A percentile compares a stretch with the other conserved stretches of the same genome.
Conservation (phyloP, 2,113 vertebrate genomes). For the Microcebus murinus region DNA sequence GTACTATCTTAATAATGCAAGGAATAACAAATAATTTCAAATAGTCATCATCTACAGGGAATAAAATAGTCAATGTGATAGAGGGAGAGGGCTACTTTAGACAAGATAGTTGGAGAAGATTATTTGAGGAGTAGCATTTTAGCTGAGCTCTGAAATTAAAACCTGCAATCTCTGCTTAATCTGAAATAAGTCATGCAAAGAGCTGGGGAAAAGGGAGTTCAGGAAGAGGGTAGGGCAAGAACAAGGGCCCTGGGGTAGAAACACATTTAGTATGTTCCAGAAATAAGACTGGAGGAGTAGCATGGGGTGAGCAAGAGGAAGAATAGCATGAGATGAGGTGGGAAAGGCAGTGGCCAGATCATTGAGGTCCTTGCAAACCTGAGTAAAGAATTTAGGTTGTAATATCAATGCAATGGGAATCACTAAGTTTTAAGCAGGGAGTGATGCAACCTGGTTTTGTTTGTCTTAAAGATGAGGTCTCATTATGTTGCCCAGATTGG, state of each 20-base stretch:
- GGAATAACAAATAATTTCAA: conserved; percentile 34
- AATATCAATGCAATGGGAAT: neutral
- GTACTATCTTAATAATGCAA: neutral
- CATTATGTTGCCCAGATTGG: neutral
- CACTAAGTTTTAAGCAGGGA: neutral
- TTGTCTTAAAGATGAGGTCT: neutral
- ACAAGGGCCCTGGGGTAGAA: neutral
- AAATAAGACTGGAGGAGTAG: neutral
- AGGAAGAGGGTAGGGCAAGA: neutral
- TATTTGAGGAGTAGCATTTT: conserved; percentile 40
- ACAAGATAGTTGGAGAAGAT: neutral
- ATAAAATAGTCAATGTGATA: neutral
- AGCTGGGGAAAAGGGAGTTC: neutral
- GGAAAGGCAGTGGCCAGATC: neutral
- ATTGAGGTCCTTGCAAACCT: neutral
- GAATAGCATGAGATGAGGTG: neutral
- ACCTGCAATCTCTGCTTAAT: neutral
- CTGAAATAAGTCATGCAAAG: conserved; percentile 42
- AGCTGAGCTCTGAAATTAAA: conserved; percentile 40
- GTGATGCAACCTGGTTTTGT: neutral
- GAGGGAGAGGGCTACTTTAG: neutral
- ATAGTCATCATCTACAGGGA: neutral
- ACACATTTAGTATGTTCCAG: neutral
- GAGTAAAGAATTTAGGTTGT: neutral
- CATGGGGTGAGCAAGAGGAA: neutral